Evolutionary conservation across 2,797 vertebrate species (phyloP).

Genomic region (Iguana delicatissima): DNA sequence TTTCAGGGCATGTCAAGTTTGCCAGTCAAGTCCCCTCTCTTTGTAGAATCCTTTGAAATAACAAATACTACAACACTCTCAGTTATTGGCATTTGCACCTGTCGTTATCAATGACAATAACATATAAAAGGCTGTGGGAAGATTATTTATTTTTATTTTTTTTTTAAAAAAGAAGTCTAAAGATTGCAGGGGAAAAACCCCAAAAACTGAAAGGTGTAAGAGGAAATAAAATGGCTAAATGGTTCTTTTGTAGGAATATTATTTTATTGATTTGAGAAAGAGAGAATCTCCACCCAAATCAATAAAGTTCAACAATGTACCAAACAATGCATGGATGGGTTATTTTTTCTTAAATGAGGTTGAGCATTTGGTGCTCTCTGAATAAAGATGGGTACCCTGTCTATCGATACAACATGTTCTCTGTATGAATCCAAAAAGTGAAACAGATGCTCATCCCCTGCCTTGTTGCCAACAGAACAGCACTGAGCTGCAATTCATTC

Average conservation of each 20-base stretch:
- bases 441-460: constrained; percentile 59
- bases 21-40: constrained; percentile 41
- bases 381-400: constrained; percentile 67
- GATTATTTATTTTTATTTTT: constrained; percentile 27
- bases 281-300: constrained; percentile 69
- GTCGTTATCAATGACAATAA: constrained; percentile 42
- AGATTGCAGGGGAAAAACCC: neutral
- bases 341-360: constrained; percentile 53
- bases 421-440: constrained; percentile 63
- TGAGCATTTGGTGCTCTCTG: constrained; percentile 54
- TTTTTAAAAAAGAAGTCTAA: too few relatives aligned
- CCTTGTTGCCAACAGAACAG: constrained; percentile 60
- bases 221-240: constrained; percentile 71
- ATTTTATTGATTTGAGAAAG: constrained; percentile 76
- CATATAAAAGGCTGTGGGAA: constrained; percentile 41
- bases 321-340: constrained; percentile 14
- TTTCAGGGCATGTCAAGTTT: constrained; percentile 3
- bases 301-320: constrained; percentile 71
- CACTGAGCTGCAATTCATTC: constrained; percentile 36
- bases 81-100: constrained; percentile 34
- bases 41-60: constrained; percentile 27
- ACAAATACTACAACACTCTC: neutral
- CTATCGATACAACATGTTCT: constrained; percentile 54
- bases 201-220: constrained; percentile 50
- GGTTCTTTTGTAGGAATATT: constrained; percentile 67